A percentile compares a stretch with the other conserved stretches of the same genome.
These are phyloP conservation scores for Manduca sexta DNA, from an alignment of 1,140 invertebrate genomes.

Conservation along the genomic window DNA sequence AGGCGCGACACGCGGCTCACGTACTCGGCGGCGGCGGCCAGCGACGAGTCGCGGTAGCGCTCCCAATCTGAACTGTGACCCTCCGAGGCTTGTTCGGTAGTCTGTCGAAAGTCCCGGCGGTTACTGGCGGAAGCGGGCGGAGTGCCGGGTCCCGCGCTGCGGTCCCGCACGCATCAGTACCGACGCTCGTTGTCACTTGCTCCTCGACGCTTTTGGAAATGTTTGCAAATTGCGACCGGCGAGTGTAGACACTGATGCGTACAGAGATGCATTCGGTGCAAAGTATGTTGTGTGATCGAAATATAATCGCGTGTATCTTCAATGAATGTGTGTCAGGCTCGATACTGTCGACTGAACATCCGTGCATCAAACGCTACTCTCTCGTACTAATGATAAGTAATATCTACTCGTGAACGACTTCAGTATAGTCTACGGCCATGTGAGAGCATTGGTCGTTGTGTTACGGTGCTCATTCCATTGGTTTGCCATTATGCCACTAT, in stretches of 20 bases:
- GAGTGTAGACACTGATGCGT: not conserved
- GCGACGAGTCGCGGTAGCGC: conserved; percentile 11
- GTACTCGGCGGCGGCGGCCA: conserved; percentile 48
- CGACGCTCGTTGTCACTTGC: not conserved
- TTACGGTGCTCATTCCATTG: conserved; percentile 39
- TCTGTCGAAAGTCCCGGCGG: conserved; percentile 19
- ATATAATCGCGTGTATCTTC: too few species aligned
- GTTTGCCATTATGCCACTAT: conserved; percentile 62
- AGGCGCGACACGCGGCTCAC: conserved; percentile 42
- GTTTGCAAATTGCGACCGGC: too few species aligned
- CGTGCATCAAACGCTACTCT: not conserved
- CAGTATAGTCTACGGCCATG: conserved; percentile 36
- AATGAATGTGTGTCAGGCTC: too few species aligned
- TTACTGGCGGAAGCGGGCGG: conserved; percentile 7
- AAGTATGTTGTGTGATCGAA: too few species aligned
- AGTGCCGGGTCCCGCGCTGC: conserved; percentile 3
- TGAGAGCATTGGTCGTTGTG: conserved; percentile 23
- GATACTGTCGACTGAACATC: not conserved
- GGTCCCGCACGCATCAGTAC: not conserved
- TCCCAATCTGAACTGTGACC: conserved; percentile 2
- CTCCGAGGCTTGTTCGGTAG: conserved; percentile 1
- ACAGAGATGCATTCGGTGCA: too few species aligned
- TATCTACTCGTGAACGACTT: conserved; percentile 14
- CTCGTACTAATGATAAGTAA: too few species aligned
- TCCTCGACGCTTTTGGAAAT: too few species aligned